Conservation (phyloP, 1,140 invertebrate species). For the Pantala flavescens region DNA sequence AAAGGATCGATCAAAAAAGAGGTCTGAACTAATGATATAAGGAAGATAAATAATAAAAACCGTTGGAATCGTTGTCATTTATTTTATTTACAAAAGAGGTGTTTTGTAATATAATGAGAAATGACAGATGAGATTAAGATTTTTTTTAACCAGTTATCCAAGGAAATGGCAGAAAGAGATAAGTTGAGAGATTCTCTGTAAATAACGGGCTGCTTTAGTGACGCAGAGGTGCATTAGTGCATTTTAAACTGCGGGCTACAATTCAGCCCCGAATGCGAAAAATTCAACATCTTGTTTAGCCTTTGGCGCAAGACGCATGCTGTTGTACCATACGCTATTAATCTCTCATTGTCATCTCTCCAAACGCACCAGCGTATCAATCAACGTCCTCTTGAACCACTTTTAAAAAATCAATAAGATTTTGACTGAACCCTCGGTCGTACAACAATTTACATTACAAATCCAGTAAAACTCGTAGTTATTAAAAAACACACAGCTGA, state of each 20-base stretch:
- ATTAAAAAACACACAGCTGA: background rate
- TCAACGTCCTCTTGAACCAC: too few relatives aligned
- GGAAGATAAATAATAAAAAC: background rate
- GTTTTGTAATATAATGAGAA: conserved; percentile 10
- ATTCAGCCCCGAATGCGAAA: background rate
- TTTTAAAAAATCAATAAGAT: too few relatives aligned
- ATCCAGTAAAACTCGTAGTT: background rate
- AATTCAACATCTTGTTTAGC: background rate
- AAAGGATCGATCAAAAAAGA: too few relatives aligned
- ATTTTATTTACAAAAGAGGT: background rate
- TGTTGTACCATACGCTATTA: too few relatives aligned
- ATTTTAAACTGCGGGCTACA: background rate
- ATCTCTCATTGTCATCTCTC: too few relatives aligned
- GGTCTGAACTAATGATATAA: too few relatives aligned
- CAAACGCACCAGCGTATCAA: too few relatives aligned
- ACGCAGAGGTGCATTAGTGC: background rate
- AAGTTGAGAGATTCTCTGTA: background rate
- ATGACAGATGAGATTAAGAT: conserved; percentile 10
- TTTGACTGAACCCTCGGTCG: too few relatives aligned
- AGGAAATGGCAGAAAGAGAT: background rate
- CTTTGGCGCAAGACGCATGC: background rate
- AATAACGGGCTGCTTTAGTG: background rate
- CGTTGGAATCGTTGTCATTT: background rate
- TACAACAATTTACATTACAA: too few relatives aligned
- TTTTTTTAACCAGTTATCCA: conserved; percentile 6